Evolutionary conservation across 2,797 vertebrate genomes (phyloP), one percentile per base, ranked within the genome.

Genomic region (Myotis myotis): DNA sequence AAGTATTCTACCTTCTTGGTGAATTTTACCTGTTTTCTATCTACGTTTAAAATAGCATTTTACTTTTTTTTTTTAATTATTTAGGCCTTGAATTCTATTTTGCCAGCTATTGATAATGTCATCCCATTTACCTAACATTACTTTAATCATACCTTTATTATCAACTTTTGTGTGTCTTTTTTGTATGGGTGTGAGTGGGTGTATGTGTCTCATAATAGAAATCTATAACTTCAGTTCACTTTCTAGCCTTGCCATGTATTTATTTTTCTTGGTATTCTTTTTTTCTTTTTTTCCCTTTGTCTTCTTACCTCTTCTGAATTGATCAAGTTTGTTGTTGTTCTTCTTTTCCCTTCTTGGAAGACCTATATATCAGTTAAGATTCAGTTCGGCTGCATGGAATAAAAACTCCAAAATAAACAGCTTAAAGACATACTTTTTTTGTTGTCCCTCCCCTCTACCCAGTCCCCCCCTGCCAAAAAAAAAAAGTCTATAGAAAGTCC

Each of bases 381-480:
- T 93, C 30, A n/a, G 7, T 68, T 84, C 5, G 1, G 28, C 64
- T 83, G 3, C 49, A 44, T 53, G 23, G 22, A 88, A 70, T 49
- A 95, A 51, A 88, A 88, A 91, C 41, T 75, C 36, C 41, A 84
- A 84, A 88, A 33, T 68, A 91, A 95, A 49, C 8, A 60, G 16
- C 49, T 70, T 70, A 75, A 68, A 84, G 71, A 49, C 30, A 53
- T 12, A 20, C 3, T 44, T 75, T 30, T 44, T 79, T 44, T n/a
- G 12, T 38, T 28, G 30, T 11, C 6, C 55, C 0, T 0, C 5
- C 10, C 44, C 9, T 44, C 44, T 41, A 41, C 41, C 13, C 8
- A 55, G 0, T 3, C 55, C 22, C 57, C 10, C 60, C 25, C 12
- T 25, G 4, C 10, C 23, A 0, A 0, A 28, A 12, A 5, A 60